A percentile compares a stretch with the other conserved stretches of the same genome.
phyloP scores from a whole-genome alignment of 2,113 vertebrate genomes.

The Zapornia atra region DNA sequence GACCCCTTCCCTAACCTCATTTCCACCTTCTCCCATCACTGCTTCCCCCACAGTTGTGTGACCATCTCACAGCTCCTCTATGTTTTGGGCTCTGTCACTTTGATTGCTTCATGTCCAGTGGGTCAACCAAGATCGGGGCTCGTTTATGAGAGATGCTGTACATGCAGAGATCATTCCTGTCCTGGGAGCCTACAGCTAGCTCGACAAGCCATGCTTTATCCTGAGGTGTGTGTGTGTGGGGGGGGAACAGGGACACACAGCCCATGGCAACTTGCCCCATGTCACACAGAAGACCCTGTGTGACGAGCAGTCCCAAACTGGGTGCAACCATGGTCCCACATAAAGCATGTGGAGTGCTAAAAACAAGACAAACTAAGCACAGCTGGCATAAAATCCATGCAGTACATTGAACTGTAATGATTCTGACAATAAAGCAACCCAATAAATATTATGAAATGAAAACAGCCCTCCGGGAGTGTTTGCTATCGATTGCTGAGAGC shows the following conservation, averaged over 20 bases:
- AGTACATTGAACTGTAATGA: conserved; percentile 76
- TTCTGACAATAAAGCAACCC: conserved; percentile 76
- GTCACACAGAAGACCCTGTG: accelerated
- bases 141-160: background rate
- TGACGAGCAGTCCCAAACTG: background rate
- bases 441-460: conserved; percentile 77
- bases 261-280: background rate
- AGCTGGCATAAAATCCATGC: conserved; percentile 76
- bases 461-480: conserved; percentile 69
- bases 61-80: background rate
- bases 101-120: background rate
- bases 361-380: conserved; percentile 64
- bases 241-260: background rate
- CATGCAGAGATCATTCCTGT: background rate
- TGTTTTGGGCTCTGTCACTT: background rate
- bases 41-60: background rate
- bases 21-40: accelerated
- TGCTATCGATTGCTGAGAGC: conserved; percentile 63
- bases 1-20: background rate
- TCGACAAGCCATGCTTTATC: background rate
- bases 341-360: conserved; percentile 26
- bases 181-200: background rate
- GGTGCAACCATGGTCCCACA: background rate
- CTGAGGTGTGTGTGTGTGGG: too few species aligned
- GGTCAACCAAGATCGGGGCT: background rate